A percentile compares a stretch with the other conserved stretches of the same genome.
These are phyloP conservation scores for Furcula furcula DNA, from an alignment of 2,888 invertebrate genomes.

Conservation along the genomic window DNA sequence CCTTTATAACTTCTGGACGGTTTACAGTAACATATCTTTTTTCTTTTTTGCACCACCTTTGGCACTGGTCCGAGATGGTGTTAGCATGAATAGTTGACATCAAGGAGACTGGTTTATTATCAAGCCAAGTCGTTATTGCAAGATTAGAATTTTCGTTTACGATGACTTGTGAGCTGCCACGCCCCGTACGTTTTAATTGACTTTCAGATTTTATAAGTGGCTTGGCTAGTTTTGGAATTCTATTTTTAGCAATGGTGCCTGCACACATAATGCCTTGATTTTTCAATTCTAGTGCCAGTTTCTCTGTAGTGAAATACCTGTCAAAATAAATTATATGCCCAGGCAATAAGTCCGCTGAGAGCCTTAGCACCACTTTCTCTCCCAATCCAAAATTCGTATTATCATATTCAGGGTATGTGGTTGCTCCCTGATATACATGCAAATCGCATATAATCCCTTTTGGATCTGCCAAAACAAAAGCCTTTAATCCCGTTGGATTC, in stretches of 20 bases:
- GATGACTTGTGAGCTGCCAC: not conserved
- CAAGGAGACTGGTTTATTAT: not conserved
- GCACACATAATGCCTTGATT: too few relatives aligned
- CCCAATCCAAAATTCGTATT: not conserved
- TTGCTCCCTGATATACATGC: not conserved
- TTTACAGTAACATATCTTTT: not conserved
- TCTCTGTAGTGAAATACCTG: not conserved
- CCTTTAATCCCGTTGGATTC: not conserved
- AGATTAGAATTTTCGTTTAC: not conserved
- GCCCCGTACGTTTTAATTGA: constrained; percentile 2
- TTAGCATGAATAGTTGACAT: not conserved
- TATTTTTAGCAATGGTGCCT: too few relatives aligned
- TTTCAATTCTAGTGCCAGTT: not conserved
- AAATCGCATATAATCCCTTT: constrained; percentile 1
- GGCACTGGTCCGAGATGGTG: not conserved
- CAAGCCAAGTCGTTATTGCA: not conserved
- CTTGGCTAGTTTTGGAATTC: too few relatives aligned
- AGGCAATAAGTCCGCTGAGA: not conserved
- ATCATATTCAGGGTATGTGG: not conserved
- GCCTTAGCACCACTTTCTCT: not conserved
- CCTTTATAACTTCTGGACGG: not conserved
- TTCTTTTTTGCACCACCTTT: not conserved
- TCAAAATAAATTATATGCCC: not conserved
- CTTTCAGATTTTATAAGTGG: too few relatives aligned
- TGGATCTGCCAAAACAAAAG: not conserved